Evolutionary conservation across 35 echinoderm and acorn worm species (phyloP).

Genomic region (Strongylocentrotus purpuratus): DNA sequence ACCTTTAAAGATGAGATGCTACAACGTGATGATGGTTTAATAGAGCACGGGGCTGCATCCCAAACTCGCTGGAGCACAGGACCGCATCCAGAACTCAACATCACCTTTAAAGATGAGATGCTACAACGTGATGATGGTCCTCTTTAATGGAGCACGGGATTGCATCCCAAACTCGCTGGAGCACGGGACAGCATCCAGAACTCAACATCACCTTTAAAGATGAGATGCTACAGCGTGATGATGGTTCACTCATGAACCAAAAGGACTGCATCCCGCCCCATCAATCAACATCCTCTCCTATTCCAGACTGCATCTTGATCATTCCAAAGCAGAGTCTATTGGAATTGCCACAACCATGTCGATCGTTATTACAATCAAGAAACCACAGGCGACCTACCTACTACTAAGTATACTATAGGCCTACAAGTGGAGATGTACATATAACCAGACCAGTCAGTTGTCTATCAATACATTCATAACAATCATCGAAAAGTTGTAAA

Average conservation of each 20-base stretch:
- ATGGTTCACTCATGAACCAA: not conserved
- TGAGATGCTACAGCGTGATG: not conserved
- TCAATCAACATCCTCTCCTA: not conserved
- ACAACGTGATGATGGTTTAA: not conserved
- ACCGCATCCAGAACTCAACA: no score
- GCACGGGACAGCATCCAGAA: not conserved
- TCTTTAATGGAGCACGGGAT: not conserved
- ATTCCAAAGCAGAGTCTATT: not conserved
- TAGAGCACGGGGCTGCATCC: not conserved
- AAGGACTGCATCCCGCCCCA: not conserved
- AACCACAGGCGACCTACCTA: not conserved
- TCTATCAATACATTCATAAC: no score
- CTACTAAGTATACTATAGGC: no score
- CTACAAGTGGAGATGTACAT: no score
- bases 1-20: not conserved
- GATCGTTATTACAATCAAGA: not conserved
- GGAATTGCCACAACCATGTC: constrained; percentile 1
- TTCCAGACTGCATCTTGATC: not conserved
- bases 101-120: not conserved
- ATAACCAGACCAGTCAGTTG: no score
- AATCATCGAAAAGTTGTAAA: no score
- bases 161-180: not conserved
- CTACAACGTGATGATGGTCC: not conserved
- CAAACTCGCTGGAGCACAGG: no score
- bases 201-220: not conserved